Evolutionary conservation across 2,797 vertebrate species (phyloP).

Genomic region (Limosa lapponica): DNA sequence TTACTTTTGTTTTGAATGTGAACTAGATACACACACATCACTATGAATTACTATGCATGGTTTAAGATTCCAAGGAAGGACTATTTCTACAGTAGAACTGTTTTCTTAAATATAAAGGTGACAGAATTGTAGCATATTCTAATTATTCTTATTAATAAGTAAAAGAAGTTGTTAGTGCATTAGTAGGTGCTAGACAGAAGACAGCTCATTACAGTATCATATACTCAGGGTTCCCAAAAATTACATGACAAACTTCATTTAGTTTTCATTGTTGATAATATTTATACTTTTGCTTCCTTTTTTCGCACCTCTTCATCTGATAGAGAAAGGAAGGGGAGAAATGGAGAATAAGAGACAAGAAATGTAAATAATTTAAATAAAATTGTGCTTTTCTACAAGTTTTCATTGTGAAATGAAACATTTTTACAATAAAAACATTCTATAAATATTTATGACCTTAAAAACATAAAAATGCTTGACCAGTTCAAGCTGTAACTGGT

Average conservation of each 20-base stretch:
- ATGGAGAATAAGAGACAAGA: background rate
- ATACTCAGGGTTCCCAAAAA: background rate
- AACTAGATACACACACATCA: background rate
- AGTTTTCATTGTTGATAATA: background rate
- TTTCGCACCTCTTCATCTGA: background rate
- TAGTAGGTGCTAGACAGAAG: background rate
- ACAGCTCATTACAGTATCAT: background rate
- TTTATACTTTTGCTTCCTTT: background rate
- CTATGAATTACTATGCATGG: background rate
- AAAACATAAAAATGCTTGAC: background rate
- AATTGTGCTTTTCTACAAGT: background rate
- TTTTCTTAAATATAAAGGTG: background rate
- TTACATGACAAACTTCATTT: background rate
- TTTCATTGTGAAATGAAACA: background rate
- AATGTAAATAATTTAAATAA: background rate
- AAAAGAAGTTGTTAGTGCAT: background rate
- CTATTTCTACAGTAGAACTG: background rate
- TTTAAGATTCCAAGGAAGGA: background rate
- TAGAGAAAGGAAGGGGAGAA: background rate
- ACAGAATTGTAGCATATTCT: background rate
- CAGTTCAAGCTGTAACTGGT: background rate
- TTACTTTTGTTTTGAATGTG: background rate
- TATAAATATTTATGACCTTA: background rate
- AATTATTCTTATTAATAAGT: background rate
- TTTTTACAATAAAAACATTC: background rate